phyloP scores from a whole-genome alignment of 2,113 vertebrate genomes.

The Trematocara nigrifrons region DNA sequence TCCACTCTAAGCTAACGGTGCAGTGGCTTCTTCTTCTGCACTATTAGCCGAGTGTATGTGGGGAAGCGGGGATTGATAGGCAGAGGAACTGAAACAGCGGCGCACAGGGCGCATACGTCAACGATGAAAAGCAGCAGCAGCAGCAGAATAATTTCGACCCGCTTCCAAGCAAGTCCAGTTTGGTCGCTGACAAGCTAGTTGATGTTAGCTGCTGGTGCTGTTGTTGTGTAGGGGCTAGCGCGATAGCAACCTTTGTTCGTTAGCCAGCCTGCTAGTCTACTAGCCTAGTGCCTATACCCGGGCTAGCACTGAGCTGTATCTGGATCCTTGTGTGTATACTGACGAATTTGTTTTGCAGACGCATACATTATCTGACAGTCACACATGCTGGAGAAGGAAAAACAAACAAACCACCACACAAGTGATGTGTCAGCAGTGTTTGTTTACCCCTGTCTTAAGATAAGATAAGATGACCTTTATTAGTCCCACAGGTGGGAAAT shows the following conservation, averaged over 20 bases:
- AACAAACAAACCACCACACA: neutral
- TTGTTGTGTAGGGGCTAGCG: slow-evolving; percentile 23
- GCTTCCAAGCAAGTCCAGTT: neutral
- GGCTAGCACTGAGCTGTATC: neutral
- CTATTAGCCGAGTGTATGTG: neutral
- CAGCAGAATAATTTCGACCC: neutral
- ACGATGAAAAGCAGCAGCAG: neutral
- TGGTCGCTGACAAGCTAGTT: neutral
- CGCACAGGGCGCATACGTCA: no score
- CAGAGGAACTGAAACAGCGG: neutral
- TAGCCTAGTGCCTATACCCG: neutral
- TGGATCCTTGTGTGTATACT: neutral
- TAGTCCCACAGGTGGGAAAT: no score
- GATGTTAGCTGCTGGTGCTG: slow-evolving; percentile 2
- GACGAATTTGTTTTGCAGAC: neutral
- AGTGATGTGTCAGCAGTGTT: neutral
- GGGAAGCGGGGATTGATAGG: neutral
- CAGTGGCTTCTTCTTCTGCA: neutral
- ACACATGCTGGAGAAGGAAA: neutral
- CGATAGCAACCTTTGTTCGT: slow-evolving; percentile 70
- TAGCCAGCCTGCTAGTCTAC: slow-evolving; percentile 39
- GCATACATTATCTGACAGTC: neutral
- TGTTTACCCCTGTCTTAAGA: neutral
- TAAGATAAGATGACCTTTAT: no score
- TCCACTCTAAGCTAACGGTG: slow-evolving; percentile 10